These are phyloP conservation scores for Bujurquina vittata DNA, from an alignment of 2,113 vertebrate species.

Conservation along the genomic window DNA sequence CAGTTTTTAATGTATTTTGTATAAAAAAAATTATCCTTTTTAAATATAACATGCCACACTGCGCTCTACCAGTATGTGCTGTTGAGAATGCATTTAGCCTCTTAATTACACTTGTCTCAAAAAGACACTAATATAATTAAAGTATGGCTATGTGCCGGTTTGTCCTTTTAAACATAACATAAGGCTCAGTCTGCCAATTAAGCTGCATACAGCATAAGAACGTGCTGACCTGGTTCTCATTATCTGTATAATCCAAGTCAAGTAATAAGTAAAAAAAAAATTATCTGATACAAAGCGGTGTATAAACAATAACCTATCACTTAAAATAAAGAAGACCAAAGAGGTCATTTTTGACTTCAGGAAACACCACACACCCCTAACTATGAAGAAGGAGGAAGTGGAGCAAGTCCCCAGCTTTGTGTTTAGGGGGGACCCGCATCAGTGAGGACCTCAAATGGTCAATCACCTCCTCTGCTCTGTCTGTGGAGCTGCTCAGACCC, in stretches of 20 bases:
- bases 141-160: not conserved
- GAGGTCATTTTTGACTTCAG: no score
- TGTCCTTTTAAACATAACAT: not conserved
- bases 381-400: no score
- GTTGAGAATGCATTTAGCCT: not conserved
- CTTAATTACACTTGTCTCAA: conserved; percentile 40
- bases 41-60: not conserved
- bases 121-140: conserved; percentile 37
- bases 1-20: not conserved
- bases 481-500: no score
- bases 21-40: not conserved
- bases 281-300: not conserved
- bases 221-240: not conserved
- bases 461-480: no score
- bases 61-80: not conserved
- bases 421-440: no score
- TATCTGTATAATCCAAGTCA: not conserved
- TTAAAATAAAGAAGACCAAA: no score
- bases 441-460: no score
- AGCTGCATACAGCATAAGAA: not conserved
- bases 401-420: no score
- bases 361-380: no score
- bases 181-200: conserved; percentile 15
- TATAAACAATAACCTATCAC: no score
- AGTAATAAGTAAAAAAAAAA: no score